phyloP scores from a whole-genome alignment of 2,113 vertebrate species.

The Andinoacara biseriatus region DNA sequence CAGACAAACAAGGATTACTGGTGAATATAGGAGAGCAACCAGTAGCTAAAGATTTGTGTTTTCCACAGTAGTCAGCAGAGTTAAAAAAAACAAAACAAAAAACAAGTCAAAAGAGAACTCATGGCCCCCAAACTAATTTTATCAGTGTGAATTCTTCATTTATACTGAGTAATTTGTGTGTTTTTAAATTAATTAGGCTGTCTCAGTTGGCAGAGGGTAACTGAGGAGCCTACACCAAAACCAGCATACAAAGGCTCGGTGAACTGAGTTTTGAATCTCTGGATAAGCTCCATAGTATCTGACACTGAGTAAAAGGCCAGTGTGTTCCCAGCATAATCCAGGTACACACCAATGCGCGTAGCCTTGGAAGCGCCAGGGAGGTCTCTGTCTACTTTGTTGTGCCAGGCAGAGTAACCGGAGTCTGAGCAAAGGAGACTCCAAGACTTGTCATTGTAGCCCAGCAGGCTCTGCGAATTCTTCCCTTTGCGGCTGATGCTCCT shows the following conservation, averaged over 20 bases:
- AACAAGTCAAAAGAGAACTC: neutral
- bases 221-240: constrained; percentile 89
- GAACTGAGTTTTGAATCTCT: constrained; percentile 86
- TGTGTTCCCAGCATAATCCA: constrained; percentile 82
- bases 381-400: constrained; percentile 80
- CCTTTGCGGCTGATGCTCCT: constrained; percentile 79
- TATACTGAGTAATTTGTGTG: neutral
- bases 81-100: neutral
- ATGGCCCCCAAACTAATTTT: neutral
- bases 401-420: constrained; percentile 88
- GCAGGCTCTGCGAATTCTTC: constrained; percentile 85
- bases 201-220: constrained; percentile 75
- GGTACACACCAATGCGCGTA: constrained; percentile 83
- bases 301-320: constrained; percentile 89
- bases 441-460: constrained; percentile 87
- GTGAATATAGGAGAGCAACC: neutral
- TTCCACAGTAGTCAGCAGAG: neutral
- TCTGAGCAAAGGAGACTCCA: constrained; percentile 92
- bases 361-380: constrained; percentile 70
- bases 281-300: constrained; percentile 78
- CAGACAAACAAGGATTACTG: neutral
- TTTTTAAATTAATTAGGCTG: constrained; percentile 41
- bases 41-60: neutral
- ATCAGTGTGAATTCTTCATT: neutral
- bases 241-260: constrained; percentile 85